Evolutionary conservation across 1,140 invertebrate species (phyloP), one percentile per base, ranked within the genome.

Genomic region (Orchesella cincta): DNA sequence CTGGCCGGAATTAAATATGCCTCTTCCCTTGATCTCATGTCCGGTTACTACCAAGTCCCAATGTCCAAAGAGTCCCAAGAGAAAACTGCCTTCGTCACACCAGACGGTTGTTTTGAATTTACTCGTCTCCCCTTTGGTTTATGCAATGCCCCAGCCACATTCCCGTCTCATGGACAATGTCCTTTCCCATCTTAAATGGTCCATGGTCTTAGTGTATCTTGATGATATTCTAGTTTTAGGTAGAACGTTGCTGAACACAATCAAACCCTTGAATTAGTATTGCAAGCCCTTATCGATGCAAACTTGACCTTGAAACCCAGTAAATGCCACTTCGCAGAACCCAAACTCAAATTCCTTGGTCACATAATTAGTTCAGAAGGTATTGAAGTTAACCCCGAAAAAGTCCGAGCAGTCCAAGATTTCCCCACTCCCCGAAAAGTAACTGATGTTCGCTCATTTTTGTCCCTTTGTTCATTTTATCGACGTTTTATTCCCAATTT

Each of bases 21-120:
- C 35, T 54, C 73, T 3, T 26, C 2, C 3, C 5, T 75, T 1
- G 80, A 81, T 39, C 28, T 77, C 0, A 12, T 20, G 1, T 20
- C 33, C 3, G 83, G 77, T 1, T 85, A 83, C 78, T 84, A 80
- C 79, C 83, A 83, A 75, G 82, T 84, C 28, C 73, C 51, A 5
- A 62, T 82, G 29, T 79, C 77, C 0, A 74, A 81, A 14, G 52
- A n/a, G 0, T 83, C 80, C 34, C 79, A 78, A 39, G 81, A 84
- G 34, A 84, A 85, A 46, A 89, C 87, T 0, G 86, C 85, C 0
- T 88, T 88, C 73, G 83, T 84, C 1, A 84, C 85, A 0, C 84
- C 83, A 0, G 83, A 84, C 3, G 84, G 85, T 0, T 78, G 85
- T 1, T 88, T 80, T 74, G 76, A 84, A 12, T 86, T 82, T 73